Percentiles rank a stretch among this genome's conserved stretches.
phyloP scores from a whole-genome alignment of 2,113 vertebrate species.

The Anoura caudifer region DNA sequence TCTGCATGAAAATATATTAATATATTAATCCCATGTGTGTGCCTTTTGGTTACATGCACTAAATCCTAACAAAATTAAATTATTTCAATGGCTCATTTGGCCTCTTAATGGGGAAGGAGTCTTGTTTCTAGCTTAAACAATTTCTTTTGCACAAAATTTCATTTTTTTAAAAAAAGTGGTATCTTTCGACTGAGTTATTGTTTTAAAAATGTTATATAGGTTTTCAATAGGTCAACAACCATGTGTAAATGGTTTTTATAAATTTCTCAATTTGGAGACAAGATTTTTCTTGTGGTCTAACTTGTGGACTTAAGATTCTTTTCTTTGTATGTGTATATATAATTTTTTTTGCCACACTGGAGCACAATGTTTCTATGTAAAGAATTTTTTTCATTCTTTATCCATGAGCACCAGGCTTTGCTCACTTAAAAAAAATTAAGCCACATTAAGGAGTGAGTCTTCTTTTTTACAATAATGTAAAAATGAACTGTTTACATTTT shows the following conservation, averaged over 20 bases:
- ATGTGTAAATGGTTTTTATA: conserved; percentile 83
- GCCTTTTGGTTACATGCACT: conserved; percentile 77
- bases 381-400: conserved; percentile 84
- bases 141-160: conserved; percentile 78
- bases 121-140: conserved; percentile 66
- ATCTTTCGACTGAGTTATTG: conserved; percentile 75
- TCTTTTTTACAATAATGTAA: conserved; percentile 85
- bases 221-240: conserved; percentile 80
- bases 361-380: conserved; percentile 85
- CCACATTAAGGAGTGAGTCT: conserved; percentile 80
- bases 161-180: conserved; percentile 67
- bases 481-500: conserved; percentile 87
- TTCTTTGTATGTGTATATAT: conserved; percentile 76
- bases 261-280: conserved; percentile 79
- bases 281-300: conserved; percentile 79
- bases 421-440: conserved; percentile 80
- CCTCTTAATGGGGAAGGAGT: conserved; percentile 55
- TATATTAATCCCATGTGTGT: conserved; percentile 74
- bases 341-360: conserved; percentile 81
- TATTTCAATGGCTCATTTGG: conserved; percentile 71
- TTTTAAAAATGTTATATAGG: conserved; percentile 77
- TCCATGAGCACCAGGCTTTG: conserved; percentile 79
- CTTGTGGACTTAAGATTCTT: conserved; percentile 80
- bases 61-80: conserved; percentile 69
- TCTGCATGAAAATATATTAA: conserved; percentile 72